These are phyloP conservation scores for Conomelus anceps DNA, from an alignment of 2,888 invertebrate species.

Conservation along the genomic window DNA sequence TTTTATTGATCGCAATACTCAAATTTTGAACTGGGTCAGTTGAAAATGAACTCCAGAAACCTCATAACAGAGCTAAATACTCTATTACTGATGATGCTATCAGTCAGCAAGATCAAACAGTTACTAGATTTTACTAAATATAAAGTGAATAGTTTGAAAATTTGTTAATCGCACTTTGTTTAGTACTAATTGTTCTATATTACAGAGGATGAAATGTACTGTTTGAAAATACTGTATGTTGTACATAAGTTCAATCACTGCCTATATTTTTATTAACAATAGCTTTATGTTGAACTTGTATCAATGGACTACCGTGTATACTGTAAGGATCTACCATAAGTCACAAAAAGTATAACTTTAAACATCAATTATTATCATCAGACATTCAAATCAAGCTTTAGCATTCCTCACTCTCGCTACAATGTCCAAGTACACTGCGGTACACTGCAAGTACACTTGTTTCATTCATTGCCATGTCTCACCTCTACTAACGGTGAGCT, in stretches of 20 bases:
- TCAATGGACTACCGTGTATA: background rate
- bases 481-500: too few species aligned
- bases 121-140: background rate
- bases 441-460: too few species aligned
- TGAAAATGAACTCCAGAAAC: background rate
- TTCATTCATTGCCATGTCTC: too few species aligned
- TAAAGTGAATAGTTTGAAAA: background rate
- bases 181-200: background rate
- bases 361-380: background rate
- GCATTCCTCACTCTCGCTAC: too few species aligned
- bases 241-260: background rate
- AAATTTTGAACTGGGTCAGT: background rate
- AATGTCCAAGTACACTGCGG: too few species aligned
- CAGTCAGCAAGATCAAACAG: too few species aligned
- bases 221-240: background rate
- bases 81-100: too few species aligned
- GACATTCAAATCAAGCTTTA: too few species aligned
- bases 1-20: background rate
- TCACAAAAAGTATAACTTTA: background rate
- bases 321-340: background rate
- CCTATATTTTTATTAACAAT: background rate
- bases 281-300: background rate
- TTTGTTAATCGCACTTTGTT: background rate
- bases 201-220: background rate
- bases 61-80: background rate